Percentiles rank a stretch among this genome's conserved stretches.
These are phyloP conservation scores for Sceloporus tristichus DNA, from an alignment of 2,113 vertebrate genomes.

Conservation along the genomic window DNA sequence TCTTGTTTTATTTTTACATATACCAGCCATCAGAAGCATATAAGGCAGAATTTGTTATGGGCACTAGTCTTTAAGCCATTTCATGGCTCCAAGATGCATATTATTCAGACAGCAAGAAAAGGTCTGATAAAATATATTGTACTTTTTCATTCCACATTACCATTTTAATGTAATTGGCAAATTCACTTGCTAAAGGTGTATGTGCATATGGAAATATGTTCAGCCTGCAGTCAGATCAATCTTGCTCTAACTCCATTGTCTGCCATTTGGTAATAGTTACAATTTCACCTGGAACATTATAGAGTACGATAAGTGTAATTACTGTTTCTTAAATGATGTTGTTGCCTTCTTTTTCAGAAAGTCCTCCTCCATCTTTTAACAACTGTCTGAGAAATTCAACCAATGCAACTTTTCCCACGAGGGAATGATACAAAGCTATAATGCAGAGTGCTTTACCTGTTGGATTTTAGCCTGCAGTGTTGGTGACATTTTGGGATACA, in stretches of 20 bases:
- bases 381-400: not conserved
- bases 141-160: not conserved
- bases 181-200: not conserved
- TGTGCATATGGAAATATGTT: not conserved
- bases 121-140: not conserved
- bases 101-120: not conserved
- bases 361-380: not conserved
- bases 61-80: conserved; percentile 25
- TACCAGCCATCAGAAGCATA: not conserved
- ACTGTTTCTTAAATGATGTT: not conserved
- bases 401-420: not conserved
- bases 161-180: conserved; percentile 24
- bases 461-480: not conserved
- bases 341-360: not conserved
- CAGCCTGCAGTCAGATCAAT: not conserved
- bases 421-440: not conserved
- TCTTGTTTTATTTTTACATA: conserved; percentile 25
- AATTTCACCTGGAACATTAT: not conserved
- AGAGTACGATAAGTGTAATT: not conserved
- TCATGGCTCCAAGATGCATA: not conserved
- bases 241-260: conserved; percentile 10
- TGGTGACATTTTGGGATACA: too few relatives aligned
- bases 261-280: not conserved
- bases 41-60: conserved; percentile 4
- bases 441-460: too few relatives aligned